phyloP scores from a whole-genome alignment of 1,140 invertebrate genomes.

The Bombus breviceps region DNA sequence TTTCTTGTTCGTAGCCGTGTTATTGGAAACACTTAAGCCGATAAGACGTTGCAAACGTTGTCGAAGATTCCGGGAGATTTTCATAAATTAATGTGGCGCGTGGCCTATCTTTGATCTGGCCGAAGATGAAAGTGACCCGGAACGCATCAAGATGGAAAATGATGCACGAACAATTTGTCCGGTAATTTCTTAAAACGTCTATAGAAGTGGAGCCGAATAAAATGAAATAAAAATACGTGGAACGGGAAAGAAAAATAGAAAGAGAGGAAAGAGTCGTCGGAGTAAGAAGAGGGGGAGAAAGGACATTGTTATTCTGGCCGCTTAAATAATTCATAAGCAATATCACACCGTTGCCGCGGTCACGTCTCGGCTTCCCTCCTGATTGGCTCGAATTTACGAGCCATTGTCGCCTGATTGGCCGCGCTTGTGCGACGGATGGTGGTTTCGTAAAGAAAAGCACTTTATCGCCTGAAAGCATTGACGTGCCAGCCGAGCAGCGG shows the following conservation, averaged over 20 bases:
- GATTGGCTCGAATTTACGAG: constrained; percentile 81
- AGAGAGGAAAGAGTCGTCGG: background rate
- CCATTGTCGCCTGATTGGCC: constrained; percentile 81
- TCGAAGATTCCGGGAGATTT: constrained; percentile 4
- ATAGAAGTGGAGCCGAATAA: background rate
- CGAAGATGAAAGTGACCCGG: background rate
- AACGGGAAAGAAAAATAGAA: background rate
- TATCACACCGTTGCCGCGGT: constrained; percentile 76
- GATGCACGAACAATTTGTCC: background rate
- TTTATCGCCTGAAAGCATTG: constrained; percentile 75
- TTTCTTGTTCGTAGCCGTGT: constrained; percentile 59
- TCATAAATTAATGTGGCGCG: constrained; percentile 24
- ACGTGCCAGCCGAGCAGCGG: constrained; percentile 53
- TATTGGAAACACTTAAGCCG: constrained; percentile 58
- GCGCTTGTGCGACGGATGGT: constrained; percentile 78
- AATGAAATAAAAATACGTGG: background rate
- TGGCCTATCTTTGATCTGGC: background rate
- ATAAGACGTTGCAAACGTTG: constrained; percentile 29
- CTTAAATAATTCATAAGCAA: constrained; percentile 83
- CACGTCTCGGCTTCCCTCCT: constrained; percentile 77
- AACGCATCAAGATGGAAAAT: background rate
- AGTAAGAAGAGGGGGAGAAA: constrained; percentile 15
- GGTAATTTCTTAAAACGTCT: background rate
- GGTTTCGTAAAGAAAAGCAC: constrained; percentile 76
- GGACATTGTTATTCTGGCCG: constrained; percentile 66